Evolutionary conservation across 2,113 vertebrate genomes (phyloP).

Genomic region (Dicrurus megarhynchus): DNA sequence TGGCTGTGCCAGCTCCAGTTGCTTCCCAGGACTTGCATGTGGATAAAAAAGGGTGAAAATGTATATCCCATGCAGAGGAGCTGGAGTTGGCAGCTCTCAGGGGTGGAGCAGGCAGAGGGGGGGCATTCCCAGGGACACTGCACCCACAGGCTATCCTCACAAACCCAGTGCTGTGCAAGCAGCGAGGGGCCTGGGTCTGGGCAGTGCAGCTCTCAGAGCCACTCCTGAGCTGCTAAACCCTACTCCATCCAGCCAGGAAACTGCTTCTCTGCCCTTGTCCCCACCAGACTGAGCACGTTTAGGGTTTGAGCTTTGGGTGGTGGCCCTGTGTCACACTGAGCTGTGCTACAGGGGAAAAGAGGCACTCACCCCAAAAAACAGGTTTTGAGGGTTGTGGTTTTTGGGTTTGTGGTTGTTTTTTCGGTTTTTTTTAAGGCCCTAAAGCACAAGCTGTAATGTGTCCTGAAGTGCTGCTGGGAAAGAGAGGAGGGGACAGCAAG

Average conservation of each 20-base stretch:
- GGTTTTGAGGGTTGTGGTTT: accelerated
- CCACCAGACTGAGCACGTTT: background rate
- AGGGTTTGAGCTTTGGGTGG: background rate
- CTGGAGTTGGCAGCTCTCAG: background rate
- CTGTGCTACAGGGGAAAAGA: background rate
- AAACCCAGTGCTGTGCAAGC: background rate
- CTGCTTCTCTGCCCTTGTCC: background rate
- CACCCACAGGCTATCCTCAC: background rate
- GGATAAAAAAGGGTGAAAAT: background rate
- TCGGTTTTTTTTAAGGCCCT: background rate
- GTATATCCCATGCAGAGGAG: accelerated
- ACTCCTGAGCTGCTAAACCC: background rate
- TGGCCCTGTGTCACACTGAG: background rate
- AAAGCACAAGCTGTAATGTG: background rate
- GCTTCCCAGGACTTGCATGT: background rate
- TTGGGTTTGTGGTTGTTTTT: background rate
- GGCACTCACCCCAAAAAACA: accelerated
- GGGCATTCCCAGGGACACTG: background rate
- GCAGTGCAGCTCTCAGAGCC: background rate
- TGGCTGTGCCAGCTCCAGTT: background rate
- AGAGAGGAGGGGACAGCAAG: background rate
- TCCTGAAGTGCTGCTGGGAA: background rate
- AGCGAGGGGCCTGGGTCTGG: background rate
- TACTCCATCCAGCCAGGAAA: background rate
- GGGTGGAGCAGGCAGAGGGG: background rate